Evolutionary conservation across 2,888 invertebrate species (phyloP), one percentile per base, ranked within the genome.

Genomic region (Drosophila paranaensis): DNA sequence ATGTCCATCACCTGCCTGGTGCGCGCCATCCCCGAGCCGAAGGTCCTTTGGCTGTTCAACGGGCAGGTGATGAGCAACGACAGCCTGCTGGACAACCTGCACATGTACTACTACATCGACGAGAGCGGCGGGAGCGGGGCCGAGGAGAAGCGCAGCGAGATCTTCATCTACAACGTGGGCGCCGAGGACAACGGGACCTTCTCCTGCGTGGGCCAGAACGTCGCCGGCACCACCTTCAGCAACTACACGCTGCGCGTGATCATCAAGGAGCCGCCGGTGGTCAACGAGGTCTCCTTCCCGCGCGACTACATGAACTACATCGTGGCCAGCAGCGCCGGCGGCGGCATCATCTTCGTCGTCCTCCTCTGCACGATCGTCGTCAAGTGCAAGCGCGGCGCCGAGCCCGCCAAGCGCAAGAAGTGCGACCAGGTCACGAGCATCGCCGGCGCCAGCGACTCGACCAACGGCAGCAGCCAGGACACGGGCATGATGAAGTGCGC

Each of bases 121-220:
- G 96, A 95, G 85, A 95, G 95, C 2, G 93, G 94, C 1, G 95
- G 95, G n/a, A 95, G 95, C 0, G 89, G 86, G 0, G 85, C 89
- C 20, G 95, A 95, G 79, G 96, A 96, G 89, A 96, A 96, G 92
- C 95, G 95, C 78, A 96, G 96, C 88, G 96, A 97, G 92, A 94
- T 97, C 65, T 95, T 96, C 89, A 96, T 97, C 84, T 95, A 95
- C 88, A 96, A 96, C 91, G 95, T 96, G 27, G 95, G 95, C 39
- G 94, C 94, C 43, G 96, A 96, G 76, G 97, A 97, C 90, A 97
- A 97, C 88, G 97, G 97, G 6, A 96, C 96, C 10, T 97, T 97
- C 91, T 95, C 96, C 5, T 98, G 98, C 92, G 94, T 96, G 14
- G 97, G 97, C 0, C 96, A 97, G 90, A 98, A 98, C 91, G 95